A percentile compares a stretch with the other conserved stretches of the same genome.
phyloP scores from a whole-genome alignment of 1,140 invertebrate genomes.

The Drosophila arizonae region DNA sequence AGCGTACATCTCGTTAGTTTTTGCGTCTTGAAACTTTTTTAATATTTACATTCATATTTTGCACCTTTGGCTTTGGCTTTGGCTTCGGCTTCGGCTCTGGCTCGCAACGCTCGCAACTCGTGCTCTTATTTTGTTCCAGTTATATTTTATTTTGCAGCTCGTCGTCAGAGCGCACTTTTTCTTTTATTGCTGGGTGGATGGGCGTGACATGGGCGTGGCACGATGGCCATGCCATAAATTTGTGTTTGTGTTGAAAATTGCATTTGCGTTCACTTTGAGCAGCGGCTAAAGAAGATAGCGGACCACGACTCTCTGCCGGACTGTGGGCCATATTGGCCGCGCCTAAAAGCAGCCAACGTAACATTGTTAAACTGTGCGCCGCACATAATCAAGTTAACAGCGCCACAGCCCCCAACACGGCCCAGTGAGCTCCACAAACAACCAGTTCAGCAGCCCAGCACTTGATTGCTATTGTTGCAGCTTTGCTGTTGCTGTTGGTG shows the following conservation, averaged over 20 bases:
- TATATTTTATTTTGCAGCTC: constrained; percentile 55
- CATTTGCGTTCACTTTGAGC: constrained; percentile 76
- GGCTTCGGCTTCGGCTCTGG: too few relatives aligned
- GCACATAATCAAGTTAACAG: constrained; percentile 73
- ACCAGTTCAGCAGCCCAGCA: constrained; percentile 5
- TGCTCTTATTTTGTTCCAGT: constrained; percentile 7
- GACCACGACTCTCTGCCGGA: not conserved
- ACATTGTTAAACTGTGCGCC: constrained; percentile 66
- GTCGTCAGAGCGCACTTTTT: constrained; percentile 6
- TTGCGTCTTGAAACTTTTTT: constrained; percentile 76
- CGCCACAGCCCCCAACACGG: not conserved
- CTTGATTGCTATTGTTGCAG: constrained; percentile 31
- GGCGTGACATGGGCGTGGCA: not conserved
- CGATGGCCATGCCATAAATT: constrained; percentile 66
- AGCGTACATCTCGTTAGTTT: constrained; percentile 78
- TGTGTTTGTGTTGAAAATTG: constrained; percentile 80
- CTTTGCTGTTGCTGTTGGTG: too few relatives aligned
- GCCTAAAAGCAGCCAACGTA: constrained; percentile 72
- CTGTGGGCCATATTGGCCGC: constrained; percentile 58
- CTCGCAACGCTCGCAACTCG: constrained; percentile 18
- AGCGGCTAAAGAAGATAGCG: constrained; percentile 38
- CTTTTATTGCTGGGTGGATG: constrained; percentile 29
- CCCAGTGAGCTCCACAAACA: not conserved
- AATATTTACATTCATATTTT: constrained; percentile 82
- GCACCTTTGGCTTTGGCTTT: constrained; percentile 62